phyloP scores from a whole-genome alignment of 2,113 vertebrate species.

The Theristicus caerulescens region DNA sequence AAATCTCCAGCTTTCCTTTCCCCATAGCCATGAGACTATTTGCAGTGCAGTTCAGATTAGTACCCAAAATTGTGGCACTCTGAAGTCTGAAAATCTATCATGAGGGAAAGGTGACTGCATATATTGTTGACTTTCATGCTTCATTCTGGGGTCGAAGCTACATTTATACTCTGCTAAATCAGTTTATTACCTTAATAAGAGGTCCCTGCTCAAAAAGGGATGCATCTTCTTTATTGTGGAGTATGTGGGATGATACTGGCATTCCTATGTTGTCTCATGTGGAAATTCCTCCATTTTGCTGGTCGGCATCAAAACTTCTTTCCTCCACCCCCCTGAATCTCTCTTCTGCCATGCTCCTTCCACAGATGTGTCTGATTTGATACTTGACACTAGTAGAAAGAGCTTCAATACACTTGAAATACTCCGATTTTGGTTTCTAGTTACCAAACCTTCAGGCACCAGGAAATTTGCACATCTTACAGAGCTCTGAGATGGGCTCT shows the following conservation, averaged over 20 bases:
- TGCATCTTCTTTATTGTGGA: slow-evolving; percentile 12
- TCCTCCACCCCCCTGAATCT: neutral
- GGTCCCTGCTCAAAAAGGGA: neutral
- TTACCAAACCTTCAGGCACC: slow-evolving; percentile 52
- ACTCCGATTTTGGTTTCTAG: slow-evolving; percentile 21
- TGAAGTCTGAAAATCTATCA: neutral
- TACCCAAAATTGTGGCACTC: neutral
- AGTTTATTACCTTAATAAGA: slow-evolving; percentile 3
- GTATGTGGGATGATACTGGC: neutral
- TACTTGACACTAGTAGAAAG: slow-evolving; percentile 9
- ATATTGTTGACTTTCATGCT: neutral
- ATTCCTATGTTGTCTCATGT: neutral
- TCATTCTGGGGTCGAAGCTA: neutral
- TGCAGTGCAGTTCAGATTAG: neutral
- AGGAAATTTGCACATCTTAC: slow-evolving; percentile 47
- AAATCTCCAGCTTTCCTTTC: neutral
- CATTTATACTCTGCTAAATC: neutral
- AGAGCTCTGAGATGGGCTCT: slow-evolving; percentile 36
- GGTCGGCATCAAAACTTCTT: neutral
- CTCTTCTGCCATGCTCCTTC: neutral
- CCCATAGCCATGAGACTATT: neutral
- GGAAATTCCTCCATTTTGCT: neutral
- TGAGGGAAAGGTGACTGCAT: neutral
- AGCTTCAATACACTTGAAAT: neutral
- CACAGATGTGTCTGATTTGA: slow-evolving; percentile 15